phyloP scores from a whole-genome alignment of 2,888 invertebrate species.

The Agrochola circellaris region DNA sequence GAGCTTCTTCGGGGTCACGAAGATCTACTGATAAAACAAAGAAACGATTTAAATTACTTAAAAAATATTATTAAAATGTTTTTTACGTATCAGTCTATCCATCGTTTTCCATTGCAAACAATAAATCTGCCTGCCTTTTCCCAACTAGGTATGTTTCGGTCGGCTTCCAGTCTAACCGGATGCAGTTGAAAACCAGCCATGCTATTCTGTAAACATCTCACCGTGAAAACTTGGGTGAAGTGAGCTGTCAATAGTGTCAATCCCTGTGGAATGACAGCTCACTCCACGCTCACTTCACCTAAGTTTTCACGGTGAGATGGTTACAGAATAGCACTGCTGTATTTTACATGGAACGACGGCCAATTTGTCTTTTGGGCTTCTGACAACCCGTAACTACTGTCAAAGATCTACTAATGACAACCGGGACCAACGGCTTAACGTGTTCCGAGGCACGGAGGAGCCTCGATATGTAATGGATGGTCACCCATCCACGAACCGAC shows the following conservation, averaged over 20 bases:
- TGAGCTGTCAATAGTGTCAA: too few relatives aligned
- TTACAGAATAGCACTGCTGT: too few relatives aligned
- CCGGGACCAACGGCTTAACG: background rate
- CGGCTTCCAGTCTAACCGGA: background rate
- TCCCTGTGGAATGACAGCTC: too few relatives aligned
- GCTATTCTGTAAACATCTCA: too few relatives aligned
- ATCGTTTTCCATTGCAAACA: background rate
- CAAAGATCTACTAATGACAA: background rate
- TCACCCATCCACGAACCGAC: background rate
- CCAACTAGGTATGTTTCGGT: background rate
- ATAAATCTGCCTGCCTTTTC: background rate
- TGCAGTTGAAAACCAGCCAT: background rate
- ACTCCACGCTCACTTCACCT: too few relatives aligned
- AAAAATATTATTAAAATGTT: too few relatives aligned
- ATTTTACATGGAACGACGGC: too few relatives aligned
- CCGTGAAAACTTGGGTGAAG: too few relatives aligned
- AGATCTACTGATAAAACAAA: background rate
- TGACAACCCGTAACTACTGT: background rate
- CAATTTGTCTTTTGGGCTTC: too few relatives aligned
- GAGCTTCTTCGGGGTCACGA: background rate
- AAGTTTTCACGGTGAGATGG: too few relatives aligned
- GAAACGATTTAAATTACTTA: too few relatives aligned
- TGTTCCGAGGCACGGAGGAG: background rate
- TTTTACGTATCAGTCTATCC: too few relatives aligned
- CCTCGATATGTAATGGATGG: background rate